Base-by-base conservation (phyloP, 2,797 vertebrate genomes). In the Chiroxiphia lanceolata region DNA sequence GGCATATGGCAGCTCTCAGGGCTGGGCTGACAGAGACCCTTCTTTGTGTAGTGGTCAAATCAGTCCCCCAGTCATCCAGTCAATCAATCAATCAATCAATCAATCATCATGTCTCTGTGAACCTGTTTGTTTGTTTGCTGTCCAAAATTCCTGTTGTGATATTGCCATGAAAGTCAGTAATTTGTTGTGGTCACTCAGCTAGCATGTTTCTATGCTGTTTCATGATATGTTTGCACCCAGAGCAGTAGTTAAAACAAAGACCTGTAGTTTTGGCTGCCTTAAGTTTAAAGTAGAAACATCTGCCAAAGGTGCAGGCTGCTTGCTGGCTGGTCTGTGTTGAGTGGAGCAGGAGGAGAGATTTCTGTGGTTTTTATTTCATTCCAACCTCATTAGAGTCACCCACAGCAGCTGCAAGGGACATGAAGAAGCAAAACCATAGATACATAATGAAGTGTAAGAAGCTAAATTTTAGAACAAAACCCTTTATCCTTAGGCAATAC, bases 41-140 rank as follows among this genome's bases (percentile, higher is more conserved):
- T 59, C 22, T 34, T 40, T 38, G 5, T 4, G 10, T 23, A 33
- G 4, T 1, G 10, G 10, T 38, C 38, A 75, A 36, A 40, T 6
- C 18, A 47, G 47, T 40, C n/a, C 22, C 51, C 22, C 18, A 79
- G 15, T n/a, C 42, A 44, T 1, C 0, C 33, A 36, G 29, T 21
- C 16, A 81, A 29, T 29, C 31, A 36, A n/a, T 21, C 16, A 81
- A 29, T 29, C 34, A 36, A 3, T 57, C 31, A 44, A 11, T 51
- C 9, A 22, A 57, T 2, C 48, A 50, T 15, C 27, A 15, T 21
- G 31, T 4, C 16, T 75, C 67, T 29, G 10, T 38, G 56, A 92
- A 61, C 2, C 25, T 47, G 1, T 22, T 69, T 2, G 1, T 5
- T 26, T 54, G 40, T 17, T 71, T 1, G 0, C 10, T n/a, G 19